Base-by-base conservation (phyloP, 2,888 invertebrate genomes). In the Phrixothrix hirtus region DNA sequence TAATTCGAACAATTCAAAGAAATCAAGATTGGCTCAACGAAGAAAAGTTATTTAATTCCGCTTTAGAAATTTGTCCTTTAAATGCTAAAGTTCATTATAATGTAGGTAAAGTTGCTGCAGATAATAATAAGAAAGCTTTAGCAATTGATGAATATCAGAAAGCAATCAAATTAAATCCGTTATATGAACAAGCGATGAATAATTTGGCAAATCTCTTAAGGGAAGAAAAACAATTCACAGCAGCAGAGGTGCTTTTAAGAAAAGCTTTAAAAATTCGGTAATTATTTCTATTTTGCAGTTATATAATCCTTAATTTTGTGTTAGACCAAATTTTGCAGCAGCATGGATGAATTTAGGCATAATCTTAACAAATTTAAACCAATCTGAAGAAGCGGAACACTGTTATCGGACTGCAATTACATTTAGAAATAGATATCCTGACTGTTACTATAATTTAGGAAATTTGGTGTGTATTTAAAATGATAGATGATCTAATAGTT, bases 341-440 rank as follows among this genome's bases (percentile, higher is more conserved):
- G 97, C 96, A 0, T 98, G 96, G 96, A 97, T 97, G 96, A 98
- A 98, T 77, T 79, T 97, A 42, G 97, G 96, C 10, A 96, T 97
- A 62, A 91, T 95, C 17, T 81, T 94, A 58, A 87, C 93, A 0
- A 83, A 85, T 27, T 78, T 86, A 38, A 83, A 86, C 60, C 83
- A 87, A 53, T 83, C 83, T 55, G 73, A 80, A 1, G 86, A 89
- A 67, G 89, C 96, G 0, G 83, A 91, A 67, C 69, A 73, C 11
- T 90, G 94, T 63, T 97, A 96, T 71, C 77, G 82, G 63, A 87
- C 80, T 42, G 96, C 97, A 0, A 76, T 97, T 2, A 79, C 77
- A 21, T 83, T 88, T 71, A 81, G 95, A 29, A 82, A 80, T 39
- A 84, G 85, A 55, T 97, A 96, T 77, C 89, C 96, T 0, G 94